A percentile compares a stretch with the other conserved stretches of the same genome.
Conservation (phyloP, 1,140 invertebrate genomes). For the Campoletis sonorensis region DNA sequence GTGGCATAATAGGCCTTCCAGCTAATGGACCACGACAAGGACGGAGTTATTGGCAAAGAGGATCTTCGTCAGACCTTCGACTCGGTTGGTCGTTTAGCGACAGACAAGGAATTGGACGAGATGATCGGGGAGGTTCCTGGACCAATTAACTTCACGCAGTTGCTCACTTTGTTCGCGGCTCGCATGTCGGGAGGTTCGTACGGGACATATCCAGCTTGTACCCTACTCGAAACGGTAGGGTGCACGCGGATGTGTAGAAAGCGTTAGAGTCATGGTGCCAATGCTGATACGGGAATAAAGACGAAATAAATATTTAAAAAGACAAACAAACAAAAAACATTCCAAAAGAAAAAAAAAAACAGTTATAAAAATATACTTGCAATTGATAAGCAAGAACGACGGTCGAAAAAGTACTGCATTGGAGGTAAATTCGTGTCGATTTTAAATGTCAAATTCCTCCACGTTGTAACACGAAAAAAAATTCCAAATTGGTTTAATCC, state of each 20-base stretch:
- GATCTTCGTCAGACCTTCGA: constrained; percentile 97
- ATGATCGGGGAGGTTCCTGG: constrained; percentile 94
- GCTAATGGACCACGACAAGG: constrained; percentile 99
- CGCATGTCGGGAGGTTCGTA: constrained; percentile 83
- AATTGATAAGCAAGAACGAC: not conserved
- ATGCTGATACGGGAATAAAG: constrained; percentile 35
- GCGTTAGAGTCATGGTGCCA: constrained; percentile 48
- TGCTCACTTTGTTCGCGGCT: constrained; percentile 93
- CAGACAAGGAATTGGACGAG: constrained; percentile 93
- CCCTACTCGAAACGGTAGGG: constrained; percentile 53
- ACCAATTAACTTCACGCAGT: constrained; percentile 97
- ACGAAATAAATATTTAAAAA: not conserved
- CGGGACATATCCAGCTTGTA: constrained; percentile 52
- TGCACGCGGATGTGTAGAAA: constrained; percentile 54
- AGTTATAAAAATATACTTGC: not conserved
- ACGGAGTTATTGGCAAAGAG: constrained; percentile 97
- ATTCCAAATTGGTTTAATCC: constrained; percentile 23
- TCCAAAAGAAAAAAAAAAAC: not conserved
- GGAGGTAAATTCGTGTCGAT: constrained; percentile 38
- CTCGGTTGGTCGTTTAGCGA: constrained; percentile 92
- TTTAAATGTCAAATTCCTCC: constrained; percentile 19
- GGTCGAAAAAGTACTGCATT: constrained; percentile 8
- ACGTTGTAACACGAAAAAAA: not conserved
- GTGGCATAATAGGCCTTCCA: constrained; percentile 87
- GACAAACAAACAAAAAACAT: not conserved